Evolutionary conservation across 1,140 invertebrate genomes (phyloP), one percentile per base, ranked within the genome.

Genomic region (Manduca sexta): DNA sequence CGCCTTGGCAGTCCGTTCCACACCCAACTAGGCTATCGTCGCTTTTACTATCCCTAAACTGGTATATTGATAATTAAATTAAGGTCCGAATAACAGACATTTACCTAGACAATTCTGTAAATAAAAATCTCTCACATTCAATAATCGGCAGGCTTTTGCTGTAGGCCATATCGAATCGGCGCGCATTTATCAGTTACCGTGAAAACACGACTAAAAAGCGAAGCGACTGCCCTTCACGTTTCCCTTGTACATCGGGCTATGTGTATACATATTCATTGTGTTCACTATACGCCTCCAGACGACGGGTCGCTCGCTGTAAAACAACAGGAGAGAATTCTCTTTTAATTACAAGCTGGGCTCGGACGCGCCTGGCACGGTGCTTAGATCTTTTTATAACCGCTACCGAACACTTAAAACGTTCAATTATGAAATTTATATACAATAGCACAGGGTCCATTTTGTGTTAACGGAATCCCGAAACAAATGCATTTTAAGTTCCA

Each of bases 321-420:
- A 63, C 60, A 63, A 63, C 56, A 46, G 46, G 46, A 56, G 52
- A 54, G 56, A 63, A 63, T 59, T 50, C 52, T 39, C 56, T 59
- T 63, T 63, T 63, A 63, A 63, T 63, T 63, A 63, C 56, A 49
- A 54, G 40, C 45, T 37, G 35, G 49, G 42, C 45, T 53, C 52
- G 60, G 49, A 58, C 52, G 51, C 37, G 34, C 34, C 48, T 45
- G n/a, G 47, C 29, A 39, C 49, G 40, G 49, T 52, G 56, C 50
- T 58, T 58, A 52, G 56, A 56, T 51, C 35, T 50, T 53, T 53
- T 58, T 53, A 45, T 52, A 41, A 58, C 49, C 46, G 46, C 44
- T 42, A 45, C 14, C 31, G 3, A 21, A n/a, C 43, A 26, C 11
- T 42, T 29, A 7, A 12, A 26, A 43, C 43, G 30, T 40, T 50